Base-by-base conservation (phyloP, 2,797 vertebrate species). In the Diglossa cyanea region DNA sequence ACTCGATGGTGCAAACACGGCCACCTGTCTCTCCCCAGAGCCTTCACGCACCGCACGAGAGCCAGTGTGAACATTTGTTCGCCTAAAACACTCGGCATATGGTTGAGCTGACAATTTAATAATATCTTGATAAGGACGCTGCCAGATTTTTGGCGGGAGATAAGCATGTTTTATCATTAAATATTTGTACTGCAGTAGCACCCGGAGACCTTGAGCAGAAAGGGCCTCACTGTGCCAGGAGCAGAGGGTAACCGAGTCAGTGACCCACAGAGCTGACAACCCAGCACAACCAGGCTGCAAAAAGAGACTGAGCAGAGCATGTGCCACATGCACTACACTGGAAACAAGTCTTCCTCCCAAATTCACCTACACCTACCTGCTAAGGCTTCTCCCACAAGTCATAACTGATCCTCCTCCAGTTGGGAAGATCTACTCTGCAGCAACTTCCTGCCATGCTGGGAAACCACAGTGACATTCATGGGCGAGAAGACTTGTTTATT, bases 101-200 rank as follows among this genome's bases (percentile, higher is more conserved):
- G 96, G 96, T 83, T 88, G 79, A 91, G 21, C 81, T 96, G 95
- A 95, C 94, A 96, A 96, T 97, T 95, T 94, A 96, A 97, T 95
- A 96, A 95, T 91, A 90, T 93, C 89, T 81, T 4, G 82, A 94
- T 96, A 94, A 92, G 94, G 85, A 92, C 21, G 68, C 72, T 95
- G 91, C 92, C 88, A 95, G 79, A 95, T 95, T 95, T 95, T 96
- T 95, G 95, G 95, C 90, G 37, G 80, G 86, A 96, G 93, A 96
- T 96, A 97, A 96, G 95, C 90, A 95, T 94, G 91, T 97, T 96
- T 96, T 96, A 95, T 94, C 91, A 50, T 95, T 91, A 94, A 95
- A 97, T 97, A 97, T 96, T 96, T 95, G 95, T 94, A 91, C 90
- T 95, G 88, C 86, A 90, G 89, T 15, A 90, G 84, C 93, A 95